Percentiles rank a stretch among this genome's conserved stretches.
Conservation (phyloP, 2,113 vertebrate species). For the Melanotaenia duboulayi region DNA sequence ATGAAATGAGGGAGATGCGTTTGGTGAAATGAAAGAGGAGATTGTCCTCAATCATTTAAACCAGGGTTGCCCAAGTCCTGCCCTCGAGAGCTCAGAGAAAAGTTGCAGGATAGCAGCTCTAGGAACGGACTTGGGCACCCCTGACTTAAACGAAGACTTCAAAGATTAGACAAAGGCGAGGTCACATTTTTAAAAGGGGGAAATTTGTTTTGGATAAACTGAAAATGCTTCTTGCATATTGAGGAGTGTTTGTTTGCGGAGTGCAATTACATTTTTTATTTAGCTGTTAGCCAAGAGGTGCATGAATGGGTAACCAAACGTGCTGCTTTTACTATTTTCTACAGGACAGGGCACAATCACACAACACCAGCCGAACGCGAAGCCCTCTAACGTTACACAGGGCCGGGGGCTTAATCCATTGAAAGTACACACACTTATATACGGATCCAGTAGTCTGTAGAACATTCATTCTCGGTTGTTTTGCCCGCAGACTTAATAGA, state of each 20-base stretch:
- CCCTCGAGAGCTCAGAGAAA: too few species aligned
- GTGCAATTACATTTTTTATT: background rate
- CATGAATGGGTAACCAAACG: constrained; percentile 17
- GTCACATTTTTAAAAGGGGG: too few species aligned
- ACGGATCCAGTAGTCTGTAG: constrained; percentile 65
- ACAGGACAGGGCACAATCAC: constrained; percentile 62
- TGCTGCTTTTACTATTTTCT: constrained; percentile 43
- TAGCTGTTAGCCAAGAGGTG: constrained; percentile 1
- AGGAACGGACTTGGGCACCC: too few species aligned
- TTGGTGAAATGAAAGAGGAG: background rate
- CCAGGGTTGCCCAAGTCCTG: too few species aligned
- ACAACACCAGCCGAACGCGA: constrained; percentile 62
- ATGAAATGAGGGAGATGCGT: constrained; percentile 1
- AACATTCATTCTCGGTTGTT: constrained; percentile 75
- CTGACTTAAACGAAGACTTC: too few species aligned
- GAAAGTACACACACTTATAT: constrained; percentile 60
- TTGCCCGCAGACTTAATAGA: constrained; percentile 72
- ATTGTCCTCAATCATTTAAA: background rate
- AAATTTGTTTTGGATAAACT: background rate
- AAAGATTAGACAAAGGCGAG: too few species aligned
- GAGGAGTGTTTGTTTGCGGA: too few species aligned
- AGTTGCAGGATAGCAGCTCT: too few species aligned
- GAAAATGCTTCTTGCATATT: too few species aligned
- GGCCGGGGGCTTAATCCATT: constrained; percentile 68
- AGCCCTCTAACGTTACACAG: constrained; percentile 68